phyloP scores from a whole-genome alignment of 1,140 invertebrate genomes.

The Bombus terrestris region DNA sequence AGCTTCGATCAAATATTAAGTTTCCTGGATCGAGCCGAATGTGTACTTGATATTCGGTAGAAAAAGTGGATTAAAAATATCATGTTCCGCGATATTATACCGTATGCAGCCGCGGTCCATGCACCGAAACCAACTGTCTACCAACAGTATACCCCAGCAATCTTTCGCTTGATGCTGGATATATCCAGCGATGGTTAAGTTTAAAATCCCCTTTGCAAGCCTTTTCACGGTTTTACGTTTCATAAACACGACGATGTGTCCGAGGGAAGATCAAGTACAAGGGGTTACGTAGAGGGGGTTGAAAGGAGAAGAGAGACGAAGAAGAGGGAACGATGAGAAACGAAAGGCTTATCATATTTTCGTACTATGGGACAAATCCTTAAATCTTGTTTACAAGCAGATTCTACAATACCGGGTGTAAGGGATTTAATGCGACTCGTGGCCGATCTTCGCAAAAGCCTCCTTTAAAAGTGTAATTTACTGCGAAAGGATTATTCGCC shows the following conservation, averaged over 20 bases:
- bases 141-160: slow-evolving; percentile 9
- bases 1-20: slow-evolving; percentile 78
- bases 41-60: slow-evolving; percentile 77
- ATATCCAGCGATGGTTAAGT: slow-evolving; percentile 52
- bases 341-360: slow-evolving; percentile 76
- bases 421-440: slow-evolving; percentile 70
- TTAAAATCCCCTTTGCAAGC: slow-evolving; percentile 80
- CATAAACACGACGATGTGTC: slow-evolving; percentile 75
- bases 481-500: slow-evolving; percentile 76
- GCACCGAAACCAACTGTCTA: neutral
- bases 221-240: slow-evolving; percentile 83
- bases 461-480: slow-evolving; percentile 76
- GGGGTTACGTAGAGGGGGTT: neutral
- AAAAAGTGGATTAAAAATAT: slow-evolving; percentile 78
- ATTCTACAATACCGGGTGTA: slow-evolving; percentile 74
- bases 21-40: slow-evolving; percentile 75
- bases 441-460: slow-evolving; percentile 68
- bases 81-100: slow-evolving; percentile 77
- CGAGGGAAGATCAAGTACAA: slow-evolving; percentile 3
- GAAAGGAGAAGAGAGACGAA: slow-evolving; percentile 16
- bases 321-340: slow-evolving; percentile 48
- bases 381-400: slow-evolving; percentile 79
- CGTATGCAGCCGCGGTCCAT: neutral
- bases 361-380: slow-evolving; percentile 73
- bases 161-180: neutral